Evolutionary conservation across 1,140 invertebrate species (phyloP), one percentile per base, ranked within the genome.

Genomic region (Anastrepha obliqua): DNA sequence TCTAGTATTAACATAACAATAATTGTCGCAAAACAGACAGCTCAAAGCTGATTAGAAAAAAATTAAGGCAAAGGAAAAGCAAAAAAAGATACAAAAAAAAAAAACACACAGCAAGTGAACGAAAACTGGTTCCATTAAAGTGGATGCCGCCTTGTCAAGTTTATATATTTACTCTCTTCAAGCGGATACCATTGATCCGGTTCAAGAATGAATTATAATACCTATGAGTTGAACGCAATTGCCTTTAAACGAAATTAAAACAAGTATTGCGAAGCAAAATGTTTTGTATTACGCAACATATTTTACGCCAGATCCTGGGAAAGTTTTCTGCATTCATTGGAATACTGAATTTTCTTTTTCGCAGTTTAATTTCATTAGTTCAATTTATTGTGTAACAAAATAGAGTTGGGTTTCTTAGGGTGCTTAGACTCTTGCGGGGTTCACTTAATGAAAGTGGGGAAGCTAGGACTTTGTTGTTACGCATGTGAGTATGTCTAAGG

Each of bases 191-290:
- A 74, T 74, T 55, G 51, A 55, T 74, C 67, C 67, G 67, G 67
- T 74, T 74, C 67, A 74, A 74, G 67, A 74, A 44, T 74, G 67
- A 74, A 74, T 74, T 47, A 44, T 47, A 74, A 8, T 55, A 11
- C 15, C 15, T n/a, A 47, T 42, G 42, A 74, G 39, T 17, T 47
- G 13, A 74, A 15, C 15, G 39, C 67, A 44, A 74, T 44, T 47
- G 42, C 13, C 39, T 44, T 74, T 74, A 13, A 47, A 74, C 44
- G 39, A 74, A 74, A 74, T 6, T 17, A 5, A 74, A 74, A 74
- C 42, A 17, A 17, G 67, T 47, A 42, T 74, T 29, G 42, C 3
- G 2, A 47, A 7, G 15, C 3, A 7, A 47, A 67, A 39, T 67
- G 15, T 13, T 58, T 58, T 74, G 47, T 47, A 44, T 74, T 74